Conservation (phyloP, 2,113 vertebrate genomes). For the Leiothrix lutea region DNA sequence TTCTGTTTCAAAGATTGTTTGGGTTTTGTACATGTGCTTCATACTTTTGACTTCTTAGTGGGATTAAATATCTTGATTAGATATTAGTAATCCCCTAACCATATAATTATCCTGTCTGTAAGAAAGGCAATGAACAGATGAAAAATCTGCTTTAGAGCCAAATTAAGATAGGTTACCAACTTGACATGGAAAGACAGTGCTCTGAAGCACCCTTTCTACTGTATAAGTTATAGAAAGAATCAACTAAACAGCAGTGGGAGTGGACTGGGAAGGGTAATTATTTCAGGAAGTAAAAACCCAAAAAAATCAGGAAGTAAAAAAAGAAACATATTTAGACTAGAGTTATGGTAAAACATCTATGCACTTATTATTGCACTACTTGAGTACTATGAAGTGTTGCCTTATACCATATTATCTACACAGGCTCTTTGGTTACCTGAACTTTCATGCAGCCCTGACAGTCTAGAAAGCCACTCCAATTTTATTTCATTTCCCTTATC, state of each 20-base stretch:
- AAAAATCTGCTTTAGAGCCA: neutral
- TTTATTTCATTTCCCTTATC: neutral
- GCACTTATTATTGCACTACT: neutral
- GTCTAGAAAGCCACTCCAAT: neutral
- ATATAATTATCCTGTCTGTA: neutral
- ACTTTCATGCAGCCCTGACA: neutral
- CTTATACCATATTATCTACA: neutral
- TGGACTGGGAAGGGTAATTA: neutral
- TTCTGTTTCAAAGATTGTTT: neutral
- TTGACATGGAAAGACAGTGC: neutral
- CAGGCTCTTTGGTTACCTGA: neutral
- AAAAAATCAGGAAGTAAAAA: neutral
- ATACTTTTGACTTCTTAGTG: neutral
- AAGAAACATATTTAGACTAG: neutral
- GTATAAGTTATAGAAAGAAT: neutral
- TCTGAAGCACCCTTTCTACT: neutral
- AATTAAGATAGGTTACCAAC: neutral
- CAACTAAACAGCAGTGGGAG: neutral
- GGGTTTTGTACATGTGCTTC: neutral
- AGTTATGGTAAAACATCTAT: neutral
- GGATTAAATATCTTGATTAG: neutral
- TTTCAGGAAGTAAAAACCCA: neutral
- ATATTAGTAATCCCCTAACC: neutral
- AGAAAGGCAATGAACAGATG: neutral
- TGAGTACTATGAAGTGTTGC: neutral